phyloP scores from a whole-genome alignment of 2,888 invertebrate species.

The Drosophila mimica region DNA sequence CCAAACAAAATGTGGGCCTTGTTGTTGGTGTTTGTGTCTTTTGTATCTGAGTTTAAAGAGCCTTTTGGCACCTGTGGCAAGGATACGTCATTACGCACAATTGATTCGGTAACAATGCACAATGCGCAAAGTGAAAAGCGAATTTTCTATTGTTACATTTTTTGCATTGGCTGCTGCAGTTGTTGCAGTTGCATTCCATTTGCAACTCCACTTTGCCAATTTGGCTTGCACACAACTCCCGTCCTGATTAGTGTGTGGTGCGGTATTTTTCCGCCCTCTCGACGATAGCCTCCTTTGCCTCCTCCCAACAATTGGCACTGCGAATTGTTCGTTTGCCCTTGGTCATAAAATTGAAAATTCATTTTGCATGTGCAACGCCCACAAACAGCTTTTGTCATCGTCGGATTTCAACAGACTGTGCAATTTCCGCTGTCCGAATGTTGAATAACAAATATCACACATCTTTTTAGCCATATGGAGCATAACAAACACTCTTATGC shows the following conservation, averaged over 20 bases:
- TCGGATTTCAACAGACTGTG: conserved; percentile 24
- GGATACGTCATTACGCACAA: conserved; percentile 32
- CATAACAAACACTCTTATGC: not conserved
- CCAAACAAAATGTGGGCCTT: not conserved
- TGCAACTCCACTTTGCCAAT: conserved; percentile 1
- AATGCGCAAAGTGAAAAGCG: conserved; percentile 1
- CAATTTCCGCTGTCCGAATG: conserved; percentile 40
- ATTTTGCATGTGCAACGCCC: conserved; percentile 41
- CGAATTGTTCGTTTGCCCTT: conserved; percentile 7
- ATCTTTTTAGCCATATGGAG: not conserved
- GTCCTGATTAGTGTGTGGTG: conserved; percentile 43
- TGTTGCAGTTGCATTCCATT: conserved; percentile 9
- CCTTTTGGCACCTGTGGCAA: conserved; percentile 25
- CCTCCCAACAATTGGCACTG: conserved; percentile 20
- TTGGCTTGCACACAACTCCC: conserved; percentile 18
- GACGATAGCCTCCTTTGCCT: not conserved
- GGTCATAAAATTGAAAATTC: conserved; percentile 43
- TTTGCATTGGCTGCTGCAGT: conserved; percentile 12
- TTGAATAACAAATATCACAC: not conserved
- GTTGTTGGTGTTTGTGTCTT: not conserved
- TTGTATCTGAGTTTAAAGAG: conserved; percentile 1
- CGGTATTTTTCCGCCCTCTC: not conserved
- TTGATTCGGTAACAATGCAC: conserved; percentile 24
- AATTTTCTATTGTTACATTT: not conserved
- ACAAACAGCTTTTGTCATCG: conserved; percentile 25